Base-by-base conservation (phyloP, 2,888 invertebrate genomes). In the Physocephala rufipes region DNA sequence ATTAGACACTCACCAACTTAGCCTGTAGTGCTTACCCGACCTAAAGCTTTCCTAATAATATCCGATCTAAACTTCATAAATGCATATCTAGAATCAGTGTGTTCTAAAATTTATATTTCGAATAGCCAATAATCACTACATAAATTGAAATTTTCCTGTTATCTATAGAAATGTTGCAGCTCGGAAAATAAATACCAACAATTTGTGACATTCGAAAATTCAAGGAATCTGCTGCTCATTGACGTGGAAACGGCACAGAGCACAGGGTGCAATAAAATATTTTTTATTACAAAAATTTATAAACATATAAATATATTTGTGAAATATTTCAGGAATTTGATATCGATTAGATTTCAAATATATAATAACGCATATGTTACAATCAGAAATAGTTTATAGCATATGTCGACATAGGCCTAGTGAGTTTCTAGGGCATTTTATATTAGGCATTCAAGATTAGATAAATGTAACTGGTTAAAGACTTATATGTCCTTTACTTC, bases 141-240 rank as follows among this genome's bases (percentile, higher is more conserved):
- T 30, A 28, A 19, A 65, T 47, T 62, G 12, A 47, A 68, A 16
- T 62, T 68, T 62, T 19, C 30, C 28, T 62, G 19, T 53, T 9
- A 36, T 62, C 68, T 61, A 36, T 21, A 68, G 45, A 53, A 61
- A 68, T 68, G 49, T 51, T 49, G 28, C 30, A 68, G 61, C 28
- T 49, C 28, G 36, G 49, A 68, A 68, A 68, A 62, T 68, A 68
- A 68, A 68, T 68, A 68, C 68, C 62, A 62, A 68, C 68, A 61
- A 68, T 51, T 68, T 68, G 61, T 68, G 68, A 68, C 68, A 62
- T 36, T 12, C 30, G 19, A 12, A 49, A 59, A 16, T n/a, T 26
- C 9, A 45, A 43, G 12, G 47, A 58, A 67, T 65, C 51, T 16
- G 26, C 28, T 16, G n/a, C 47, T 19, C 28, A 45, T 19, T 13